A percentile compares a stretch with the other conserved stretches of the same genome.
These are phyloP conservation scores for Drosophila jambulina DNA, from an alignment of 1,140 invertebrate species.

Conservation along the genomic window DNA sequence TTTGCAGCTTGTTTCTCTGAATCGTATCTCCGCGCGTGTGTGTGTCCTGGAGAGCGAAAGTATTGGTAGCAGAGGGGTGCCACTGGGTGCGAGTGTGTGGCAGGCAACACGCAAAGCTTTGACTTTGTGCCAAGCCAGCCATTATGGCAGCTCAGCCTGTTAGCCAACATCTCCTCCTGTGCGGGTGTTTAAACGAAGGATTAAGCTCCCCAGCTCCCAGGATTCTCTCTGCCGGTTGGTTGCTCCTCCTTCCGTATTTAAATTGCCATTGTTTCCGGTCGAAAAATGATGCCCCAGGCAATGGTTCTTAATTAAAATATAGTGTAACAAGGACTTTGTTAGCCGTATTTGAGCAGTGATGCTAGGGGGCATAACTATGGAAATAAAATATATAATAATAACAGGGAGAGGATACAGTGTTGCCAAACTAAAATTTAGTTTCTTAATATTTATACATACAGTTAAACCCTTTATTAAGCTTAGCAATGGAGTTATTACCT, in stretches of 20 bases:
- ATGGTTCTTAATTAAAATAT: conserved; percentile 62
- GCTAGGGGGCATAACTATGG: neutral
- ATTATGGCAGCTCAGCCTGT: conserved; percentile 57
- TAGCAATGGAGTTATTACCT: neutral
- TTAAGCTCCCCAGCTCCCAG: conserved; percentile 35
- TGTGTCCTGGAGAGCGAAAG: conserved; percentile 9
- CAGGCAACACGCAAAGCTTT: conserved; percentile 70
- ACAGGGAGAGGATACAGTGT: neutral
- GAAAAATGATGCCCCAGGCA: conserved; percentile 59
- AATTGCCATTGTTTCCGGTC: conserved; percentile 66
- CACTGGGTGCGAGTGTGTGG: conserved; percentile 13
- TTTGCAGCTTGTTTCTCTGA: conserved; percentile 65
- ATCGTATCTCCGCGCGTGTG: conserved; percentile 18
- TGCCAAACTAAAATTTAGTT: neutral
- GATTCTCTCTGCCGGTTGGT: neutral
- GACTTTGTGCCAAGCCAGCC: conserved; percentile 64
- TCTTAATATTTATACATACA: neutral
- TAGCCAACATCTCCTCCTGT: conserved; percentile 30
- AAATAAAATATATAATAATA: neutral
- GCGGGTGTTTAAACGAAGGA: conserved; percentile 67
- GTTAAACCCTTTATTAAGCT: neutral
- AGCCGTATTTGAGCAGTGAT: neutral
- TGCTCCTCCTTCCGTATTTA: conserved; percentile 50
- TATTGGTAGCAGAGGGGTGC: conserved; percentile 1
- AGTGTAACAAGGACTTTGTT: conserved; percentile 20